phyloP scores from a whole-genome alignment of 1,140 invertebrate genomes.

The Drosophila ambigua region DNA sequence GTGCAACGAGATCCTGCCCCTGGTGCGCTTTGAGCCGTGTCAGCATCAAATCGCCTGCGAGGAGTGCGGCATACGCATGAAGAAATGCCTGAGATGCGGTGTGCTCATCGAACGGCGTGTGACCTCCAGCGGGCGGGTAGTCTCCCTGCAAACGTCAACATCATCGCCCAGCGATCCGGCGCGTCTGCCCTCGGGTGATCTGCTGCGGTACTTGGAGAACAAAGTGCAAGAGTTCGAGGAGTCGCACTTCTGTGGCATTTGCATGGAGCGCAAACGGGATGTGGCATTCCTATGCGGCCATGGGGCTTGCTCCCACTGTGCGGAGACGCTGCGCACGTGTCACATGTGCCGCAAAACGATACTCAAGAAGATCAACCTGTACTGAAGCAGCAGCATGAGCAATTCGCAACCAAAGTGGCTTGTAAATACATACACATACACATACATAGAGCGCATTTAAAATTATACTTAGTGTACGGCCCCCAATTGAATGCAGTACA shows the following conservation, averaged over 20 bases:
- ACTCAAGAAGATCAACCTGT: conserved; percentile 94
- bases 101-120: conserved; percentile 86
- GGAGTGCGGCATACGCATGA: conserved; percentile 91
- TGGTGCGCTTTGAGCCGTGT: conserved; percentile 88
- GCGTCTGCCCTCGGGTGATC: conserved; percentile 86
- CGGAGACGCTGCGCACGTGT: conserved; percentile 92
- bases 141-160: conserved; percentile 53
- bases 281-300: conserved; percentile 96
- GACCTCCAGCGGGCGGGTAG: conserved; percentile 56
- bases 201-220: conserved; percentile 91
- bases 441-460: conserved; percentile 19
- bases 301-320: conserved; percentile 92
- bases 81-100: conserved; percentile 91
- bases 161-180: conserved; percentile 73
- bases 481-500: no score
- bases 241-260: conserved; percentile 90
- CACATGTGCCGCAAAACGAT: conserved; percentile 97
- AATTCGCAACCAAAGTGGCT: conserved; percentile 76
- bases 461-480: no score
- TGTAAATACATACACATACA: conserved; percentile 62
- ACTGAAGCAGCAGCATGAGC: conserved; percentile 83
- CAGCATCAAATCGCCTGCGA: conserved; percentile 90
- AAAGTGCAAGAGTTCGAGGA: conserved; percentile 96
- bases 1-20: conserved; percentile 89
- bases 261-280: conserved; percentile 91